Base-by-base conservation (phyloP, 2,113 vertebrate species). In the Gallinago jamesoni region DNA sequence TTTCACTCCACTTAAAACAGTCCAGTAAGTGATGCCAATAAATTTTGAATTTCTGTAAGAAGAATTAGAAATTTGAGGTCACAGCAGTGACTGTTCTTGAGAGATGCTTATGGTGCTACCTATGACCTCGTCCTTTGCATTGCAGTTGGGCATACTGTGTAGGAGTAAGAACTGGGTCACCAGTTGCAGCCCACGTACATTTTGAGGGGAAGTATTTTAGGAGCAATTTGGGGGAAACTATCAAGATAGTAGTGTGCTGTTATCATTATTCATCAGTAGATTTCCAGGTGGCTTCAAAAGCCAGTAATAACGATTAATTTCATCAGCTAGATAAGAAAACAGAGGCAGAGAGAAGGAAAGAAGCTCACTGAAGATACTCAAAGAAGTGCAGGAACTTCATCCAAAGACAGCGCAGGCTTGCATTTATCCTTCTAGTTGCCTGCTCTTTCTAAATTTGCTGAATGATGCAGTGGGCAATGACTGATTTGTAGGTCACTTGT, bases 211-310 rank as follows among this genome's bases (percentile, higher is more conserved):
- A 79, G 19, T 27, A 19, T 84, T 89, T 66, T 79, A 52, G 27
- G 22, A 91, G 19, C 27, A 84, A 35, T 77, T 66, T 87, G 62
- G 89, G 48, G 47, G 78, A 89, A 85, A 76, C 28, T 5, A 87
- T 56, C 9, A 59, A 84, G 81, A 89, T 39, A 62, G 57, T 14
- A 68, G 43, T 0, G 0, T 84, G 57, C 9, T 94, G 2, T 75
- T 82, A 64, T 78, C 47, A 27, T 73, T 80, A 57, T 80, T 93
- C 62, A 87, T 62, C 59, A 77, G 84, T 21, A 84, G 63, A 73
- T 93, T 94, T 83, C 67, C 66, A 89, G 62, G 81, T 94, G 81
- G 55, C 91, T 95, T 96, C 66, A 91, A 89, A 95, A 72, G 69
- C 43, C 20, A 6, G 60, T 9, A 23, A 28, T 89, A 91, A 92